Conservation (phyloP, 2,797 vertebrate genomes). For the Fundulus diaphanus region DNA sequence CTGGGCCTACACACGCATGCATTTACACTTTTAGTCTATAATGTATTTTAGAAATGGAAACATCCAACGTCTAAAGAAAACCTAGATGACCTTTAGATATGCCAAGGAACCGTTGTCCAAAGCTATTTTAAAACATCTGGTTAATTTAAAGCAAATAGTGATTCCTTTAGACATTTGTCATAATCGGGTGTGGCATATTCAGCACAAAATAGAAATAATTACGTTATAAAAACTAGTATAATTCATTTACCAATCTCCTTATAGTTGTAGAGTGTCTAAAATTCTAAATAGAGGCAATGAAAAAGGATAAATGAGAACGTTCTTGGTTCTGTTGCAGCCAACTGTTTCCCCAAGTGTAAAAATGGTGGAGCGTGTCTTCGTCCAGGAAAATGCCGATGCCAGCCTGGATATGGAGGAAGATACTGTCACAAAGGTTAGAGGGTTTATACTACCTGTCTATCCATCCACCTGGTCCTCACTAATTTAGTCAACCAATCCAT, state of each 20-base stretch:
- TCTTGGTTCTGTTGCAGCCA: slow-evolving; percentile 72
- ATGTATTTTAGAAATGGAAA: too few species aligned
- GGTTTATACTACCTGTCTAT: slow-evolving; percentile 1
- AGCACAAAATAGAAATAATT: not conserved
- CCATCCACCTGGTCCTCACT: not conserved
- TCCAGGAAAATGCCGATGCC: slow-evolving; percentile 89
- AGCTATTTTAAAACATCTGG: not conserved
- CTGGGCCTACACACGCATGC: too few species aligned
- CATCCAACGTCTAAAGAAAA: not conserved
- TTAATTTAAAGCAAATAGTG: not conserved
- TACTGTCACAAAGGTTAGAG: slow-evolving; percentile 87
- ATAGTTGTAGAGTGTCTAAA: not conserved
- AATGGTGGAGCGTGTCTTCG: slow-evolving; percentile 87
- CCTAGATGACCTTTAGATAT: not conserved
- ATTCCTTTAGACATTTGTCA: not conserved
- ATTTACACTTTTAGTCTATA: too few species aligned
- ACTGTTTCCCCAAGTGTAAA: slow-evolving; percentile 90
- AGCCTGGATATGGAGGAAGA: slow-evolving; percentile 83
- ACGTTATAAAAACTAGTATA: not conserved
- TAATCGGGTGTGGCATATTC: not conserved
- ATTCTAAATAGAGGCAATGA: not conserved
- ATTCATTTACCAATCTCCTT: not conserved
- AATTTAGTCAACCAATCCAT: not conserved
- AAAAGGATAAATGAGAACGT: slow-evolving; percentile 2
- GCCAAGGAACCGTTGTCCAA: not conserved